Evolutionary conservation across 2,888 invertebrate species (phyloP).

Genomic region (Candidula unifasciata): DNA sequence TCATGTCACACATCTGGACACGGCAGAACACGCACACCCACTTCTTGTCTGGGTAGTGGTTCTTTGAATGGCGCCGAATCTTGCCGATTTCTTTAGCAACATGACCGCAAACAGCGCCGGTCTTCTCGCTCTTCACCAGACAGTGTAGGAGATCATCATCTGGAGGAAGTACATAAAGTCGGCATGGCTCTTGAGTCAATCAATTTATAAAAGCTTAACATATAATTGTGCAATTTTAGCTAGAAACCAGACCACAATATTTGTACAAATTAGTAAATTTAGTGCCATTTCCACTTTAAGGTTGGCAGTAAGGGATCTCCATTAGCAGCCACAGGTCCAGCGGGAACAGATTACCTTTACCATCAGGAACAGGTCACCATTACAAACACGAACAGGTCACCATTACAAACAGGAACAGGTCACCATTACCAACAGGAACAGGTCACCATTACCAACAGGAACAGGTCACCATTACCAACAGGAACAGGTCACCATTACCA

Average conservation of each 20-base stretch:
- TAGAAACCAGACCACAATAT: not conserved
- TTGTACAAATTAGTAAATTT: no score
- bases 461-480: no score
- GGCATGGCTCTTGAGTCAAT: not conserved
- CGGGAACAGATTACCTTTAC: no score
- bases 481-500: no score
- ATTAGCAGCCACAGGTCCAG: no score
- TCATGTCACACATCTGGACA: constrained; percentile 47
- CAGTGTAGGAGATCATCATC: constrained; percentile 39
- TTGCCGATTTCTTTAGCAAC: constrained; percentile 40
- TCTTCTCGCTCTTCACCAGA: constrained; percentile 3
- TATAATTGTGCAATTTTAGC: not conserved
- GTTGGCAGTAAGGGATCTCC: no score
- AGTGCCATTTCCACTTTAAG: no score
- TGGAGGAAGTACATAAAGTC: not conserved
- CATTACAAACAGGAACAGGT: no score
- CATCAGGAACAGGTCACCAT: no score
- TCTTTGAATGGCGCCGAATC: constrained; percentile 45
- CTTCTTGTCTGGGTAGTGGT: constrained; percentile 47
- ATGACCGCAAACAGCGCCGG: constrained; percentile 15
- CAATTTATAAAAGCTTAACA: not conserved
- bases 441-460: no score
- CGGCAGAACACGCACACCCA: constrained; percentile 49
- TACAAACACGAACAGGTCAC: no score
- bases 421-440: no score